A percentile compares a stretch with the other conserved stretches of the same genome.
Evolutionary conservation across 2,797 vertebrate genomes (phyloP).

Genomic region (Psittacula derbiana): DNA sequence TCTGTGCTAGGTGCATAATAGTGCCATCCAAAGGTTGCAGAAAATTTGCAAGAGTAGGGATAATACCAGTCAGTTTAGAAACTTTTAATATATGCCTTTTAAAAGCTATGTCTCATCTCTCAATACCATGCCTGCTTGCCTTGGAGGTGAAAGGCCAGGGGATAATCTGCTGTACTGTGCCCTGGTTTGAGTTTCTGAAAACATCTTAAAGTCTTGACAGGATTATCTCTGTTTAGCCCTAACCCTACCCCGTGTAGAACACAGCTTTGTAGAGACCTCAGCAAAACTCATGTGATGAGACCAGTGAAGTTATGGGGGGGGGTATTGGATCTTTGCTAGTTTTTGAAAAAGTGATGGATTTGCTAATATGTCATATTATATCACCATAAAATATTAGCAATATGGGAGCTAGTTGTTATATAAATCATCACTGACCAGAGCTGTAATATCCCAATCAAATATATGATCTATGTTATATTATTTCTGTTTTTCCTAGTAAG

Average conservation of each 20-base stretch:
- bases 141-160: slow-evolving; percentile 30
- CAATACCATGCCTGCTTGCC: not conserved
- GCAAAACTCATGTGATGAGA: not conserved
- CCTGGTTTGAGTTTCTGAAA: slow-evolving; percentile 44
- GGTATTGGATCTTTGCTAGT: not conserved
- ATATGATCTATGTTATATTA: not conserved
- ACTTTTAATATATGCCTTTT: not conserved
- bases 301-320: no score
- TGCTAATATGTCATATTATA: not conserved
- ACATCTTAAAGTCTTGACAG: slow-evolving; percentile 42
- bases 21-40: not conserved
- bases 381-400: not conserved
- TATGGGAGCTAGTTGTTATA: not conserved
- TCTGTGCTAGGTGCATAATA: not conserved
- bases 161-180: slow-evolving; percentile 48
- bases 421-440: not conserved
- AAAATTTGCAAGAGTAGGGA: not conserved
- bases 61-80: not conserved
- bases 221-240: slow-evolving; percentile 38
- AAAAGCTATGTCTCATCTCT: not conserved
- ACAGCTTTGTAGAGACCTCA: not conserved
- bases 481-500: not conserved
- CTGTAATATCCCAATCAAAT: not conserved
- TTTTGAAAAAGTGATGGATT: not conserved
- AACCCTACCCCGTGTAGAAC: not conserved